Evolutionary conservation across 2,888 invertebrate species (phyloP).

Genomic region (Arctia plantaginis): DNA sequence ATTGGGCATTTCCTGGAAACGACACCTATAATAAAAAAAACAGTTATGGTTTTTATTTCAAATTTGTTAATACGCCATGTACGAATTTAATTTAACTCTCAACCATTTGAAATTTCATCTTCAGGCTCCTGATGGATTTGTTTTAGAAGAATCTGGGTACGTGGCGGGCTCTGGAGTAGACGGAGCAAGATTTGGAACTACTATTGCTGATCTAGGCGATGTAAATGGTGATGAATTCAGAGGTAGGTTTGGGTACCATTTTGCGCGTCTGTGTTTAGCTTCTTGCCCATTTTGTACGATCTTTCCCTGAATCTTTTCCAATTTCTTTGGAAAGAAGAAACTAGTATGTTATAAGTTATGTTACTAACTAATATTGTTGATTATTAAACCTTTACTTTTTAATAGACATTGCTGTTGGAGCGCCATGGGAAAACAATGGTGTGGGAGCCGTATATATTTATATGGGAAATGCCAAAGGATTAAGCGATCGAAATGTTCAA

Average conservation of each 20-base stretch:
- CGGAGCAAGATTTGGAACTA: conserved; percentile 87
- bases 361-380: neutral
- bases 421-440: conserved; percentile 88
- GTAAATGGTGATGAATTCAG: conserved; percentile 88
- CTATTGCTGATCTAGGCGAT: conserved; percentile 88
- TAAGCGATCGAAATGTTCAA: conserved; percentile 78
- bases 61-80: no score
- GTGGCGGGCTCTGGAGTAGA: conserved; percentile 70
- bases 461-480: conserved; percentile 80
- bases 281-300: no score
- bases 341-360: neutral
- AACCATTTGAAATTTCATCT: neutral
- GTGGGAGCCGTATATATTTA: conserved; percentile 88
- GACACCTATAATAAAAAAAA: neutral
- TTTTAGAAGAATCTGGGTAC: conserved; percentile 59
- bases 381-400: conserved; percentile 14
- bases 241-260: conserved; percentile 68
- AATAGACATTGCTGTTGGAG: conserved; percentile 88
- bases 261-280: no score
- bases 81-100: neutral
- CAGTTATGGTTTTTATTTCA: no score
- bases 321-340: no score
- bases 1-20: neutral
- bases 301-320: no score
- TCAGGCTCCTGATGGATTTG: conserved; percentile 45